These are phyloP conservation scores for Melierax canorus DNA, from an alignment of 2,113 vertebrate genomes.

Conservation along the genomic window DNA sequence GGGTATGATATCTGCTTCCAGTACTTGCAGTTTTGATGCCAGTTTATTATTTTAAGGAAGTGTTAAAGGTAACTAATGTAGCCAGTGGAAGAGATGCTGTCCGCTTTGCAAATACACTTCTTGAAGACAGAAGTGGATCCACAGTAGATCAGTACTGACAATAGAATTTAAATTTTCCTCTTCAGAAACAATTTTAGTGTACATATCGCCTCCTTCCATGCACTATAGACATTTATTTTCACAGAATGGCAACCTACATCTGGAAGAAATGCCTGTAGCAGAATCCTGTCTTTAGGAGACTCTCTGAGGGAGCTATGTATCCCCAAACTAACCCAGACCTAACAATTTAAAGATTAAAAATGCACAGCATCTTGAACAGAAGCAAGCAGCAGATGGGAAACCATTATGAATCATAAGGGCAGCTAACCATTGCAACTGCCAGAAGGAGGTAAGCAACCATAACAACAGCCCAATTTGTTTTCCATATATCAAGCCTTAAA, in stretches of 20 bases:
- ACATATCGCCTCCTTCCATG: background rate
- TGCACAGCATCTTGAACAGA: conserved; percentile 1
- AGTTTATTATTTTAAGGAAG: background rate
- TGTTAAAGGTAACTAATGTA: background rate
- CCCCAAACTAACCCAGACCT: background rate
- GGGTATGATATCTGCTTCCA: background rate
- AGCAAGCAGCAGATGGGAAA: conserved; percentile 38
- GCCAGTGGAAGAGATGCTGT: background rate
- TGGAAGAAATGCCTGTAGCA: background rate
- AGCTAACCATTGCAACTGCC: conserved; percentile 25
- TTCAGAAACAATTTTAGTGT: background rate
- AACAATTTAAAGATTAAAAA: conserved; percentile 20
- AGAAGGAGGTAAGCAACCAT: conserved; percentile 37
- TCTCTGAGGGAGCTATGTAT: background rate
- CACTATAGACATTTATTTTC: background rate
- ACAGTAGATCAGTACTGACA: background rate
- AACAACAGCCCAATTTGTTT: background rate
- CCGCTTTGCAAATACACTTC: background rate
- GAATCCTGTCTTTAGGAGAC: background rate
- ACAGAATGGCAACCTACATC: background rate
- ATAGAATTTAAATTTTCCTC: background rate
- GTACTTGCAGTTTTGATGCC: background rate
- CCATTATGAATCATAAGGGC: conserved; percentile 47
- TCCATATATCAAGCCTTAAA: background rate
- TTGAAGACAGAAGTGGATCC: background rate